These are phyloP conservation scores for Agonopterix heracliana DNA, from an alignment of 2,888 invertebrate genomes.

Conservation along the genomic window DNA sequence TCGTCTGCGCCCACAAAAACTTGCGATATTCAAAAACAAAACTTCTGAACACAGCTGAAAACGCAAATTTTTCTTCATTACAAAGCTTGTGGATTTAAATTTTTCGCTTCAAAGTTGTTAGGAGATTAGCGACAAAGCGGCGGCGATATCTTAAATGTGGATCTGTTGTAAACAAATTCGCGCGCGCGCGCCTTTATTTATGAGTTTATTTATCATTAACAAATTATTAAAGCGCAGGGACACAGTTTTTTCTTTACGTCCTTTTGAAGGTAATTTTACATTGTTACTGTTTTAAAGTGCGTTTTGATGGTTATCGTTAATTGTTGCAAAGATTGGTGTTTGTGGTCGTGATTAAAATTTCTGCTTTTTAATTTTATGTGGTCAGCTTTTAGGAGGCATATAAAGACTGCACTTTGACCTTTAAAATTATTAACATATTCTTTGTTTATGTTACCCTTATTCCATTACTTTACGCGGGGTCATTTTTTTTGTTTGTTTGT, in stretches of 20 bases:
- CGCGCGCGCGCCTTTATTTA: slow-evolving; percentile 66
- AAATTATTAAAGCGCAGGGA: slow-evolving; percentile 71
- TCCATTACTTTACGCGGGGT: too few relatives aligned
- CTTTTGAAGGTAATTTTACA: slow-evolving; percentile 45
- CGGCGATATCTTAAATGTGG: slow-evolving; percentile 72
- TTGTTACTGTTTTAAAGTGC: slow-evolving; percentile 32
- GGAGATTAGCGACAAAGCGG: slow-evolving; percentile 74
- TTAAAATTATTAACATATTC: background rate
- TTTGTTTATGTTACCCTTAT: too few relatives aligned
- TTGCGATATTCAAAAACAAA: background rate
- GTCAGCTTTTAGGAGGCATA: background rate
- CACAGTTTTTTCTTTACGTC: slow-evolving; percentile 50
- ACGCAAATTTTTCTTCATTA: slow-evolving; percentile 59
- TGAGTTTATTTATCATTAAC: slow-evolving; percentile 78
- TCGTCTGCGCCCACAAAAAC: too few relatives aligned
- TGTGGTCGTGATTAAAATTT: slow-evolving; percentile 1
- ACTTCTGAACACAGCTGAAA: slow-evolving; percentile 7
- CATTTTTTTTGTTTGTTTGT: too few relatives aligned
- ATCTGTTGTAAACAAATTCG: slow-evolving; percentile 76
- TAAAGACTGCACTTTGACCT: background rate
- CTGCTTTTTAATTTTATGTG: slow-evolving; percentile 1
- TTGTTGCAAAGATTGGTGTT: slow-evolving; percentile 28
- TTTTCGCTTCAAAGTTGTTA: slow-evolving; percentile 72
- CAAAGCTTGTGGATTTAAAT: slow-evolving; percentile 58
- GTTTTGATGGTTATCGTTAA: slow-evolving; percentile 55